Evolutionary conservation across 2,888 invertebrate species (phyloP).

Genomic region (Tipula confusa): DNA sequence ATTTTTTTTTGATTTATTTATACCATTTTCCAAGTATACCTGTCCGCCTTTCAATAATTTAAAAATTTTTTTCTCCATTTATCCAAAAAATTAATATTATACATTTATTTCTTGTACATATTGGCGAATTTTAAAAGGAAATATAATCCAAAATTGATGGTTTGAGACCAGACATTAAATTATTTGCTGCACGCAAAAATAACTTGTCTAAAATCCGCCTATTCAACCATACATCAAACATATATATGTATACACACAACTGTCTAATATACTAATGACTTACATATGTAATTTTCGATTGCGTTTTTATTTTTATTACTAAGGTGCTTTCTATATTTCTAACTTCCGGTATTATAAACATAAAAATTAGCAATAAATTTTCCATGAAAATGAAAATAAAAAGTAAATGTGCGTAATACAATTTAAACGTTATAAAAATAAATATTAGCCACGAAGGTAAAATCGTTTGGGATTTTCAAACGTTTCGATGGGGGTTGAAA

Average conservation of each 20-base stretch:
- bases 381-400: background rate
- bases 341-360: background rate
- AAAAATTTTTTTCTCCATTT: background rate
- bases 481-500: too few species aligned
- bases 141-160: background rate
- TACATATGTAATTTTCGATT: conserved; percentile 9
- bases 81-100: background rate
- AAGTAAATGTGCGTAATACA: background rate
- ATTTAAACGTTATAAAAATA: background rate
- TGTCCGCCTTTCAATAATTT: conserved; percentile 12
- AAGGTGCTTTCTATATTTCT: background rate
- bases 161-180: conserved; percentile 12
- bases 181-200: background rate
- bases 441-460: too few species aligned
- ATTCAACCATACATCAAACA: background rate
- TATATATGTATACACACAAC: background rate
- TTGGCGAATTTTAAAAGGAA: background rate
- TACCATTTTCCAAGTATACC: background rate
- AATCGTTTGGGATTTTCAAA: too few species aligned
- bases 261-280: conserved; percentile 10
- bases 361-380: background rate
- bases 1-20: background rate
- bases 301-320: background rate
- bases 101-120: background rate
- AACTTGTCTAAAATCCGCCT: background rate